A percentile compares a stretch with the other conserved stretches of the same genome.
Evolutionary conservation across 53 echinoderm and acorn worm genomes (phyloP).

Genomic region (Henricia sp.): DNA sequence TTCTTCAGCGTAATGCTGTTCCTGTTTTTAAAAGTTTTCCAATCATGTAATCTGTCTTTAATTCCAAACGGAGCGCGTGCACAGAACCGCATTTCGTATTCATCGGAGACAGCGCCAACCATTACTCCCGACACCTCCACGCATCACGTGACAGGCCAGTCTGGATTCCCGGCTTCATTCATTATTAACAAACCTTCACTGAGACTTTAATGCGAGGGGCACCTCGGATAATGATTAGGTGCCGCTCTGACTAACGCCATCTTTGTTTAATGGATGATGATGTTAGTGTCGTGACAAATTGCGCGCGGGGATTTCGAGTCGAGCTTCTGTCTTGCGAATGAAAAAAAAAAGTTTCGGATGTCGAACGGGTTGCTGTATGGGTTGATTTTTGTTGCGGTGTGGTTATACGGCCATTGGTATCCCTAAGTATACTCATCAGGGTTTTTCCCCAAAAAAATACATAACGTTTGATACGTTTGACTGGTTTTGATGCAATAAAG

Average conservation of each 20-base stretch:
- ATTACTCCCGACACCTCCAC: conserved; percentile 49
- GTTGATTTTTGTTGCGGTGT: too few relatives aligned
- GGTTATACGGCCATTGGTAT: too few relatives aligned
- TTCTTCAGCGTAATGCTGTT: too few relatives aligned
- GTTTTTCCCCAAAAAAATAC: too few relatives aligned
- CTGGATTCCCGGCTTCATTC: conserved; percentile 45
- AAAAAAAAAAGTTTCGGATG: too few relatives aligned
- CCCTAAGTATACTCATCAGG: too few relatives aligned
- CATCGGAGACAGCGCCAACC: conserved; percentile 10
- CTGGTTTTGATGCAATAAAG: too few relatives aligned
- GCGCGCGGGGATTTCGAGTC: conserved; percentile 5
- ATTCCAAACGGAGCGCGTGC: too few relatives aligned
- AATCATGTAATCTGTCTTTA: too few relatives aligned
- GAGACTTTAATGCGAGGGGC: conserved; percentile 21
- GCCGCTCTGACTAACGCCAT: conserved; percentile 43
- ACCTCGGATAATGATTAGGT: conserved; percentile 28
- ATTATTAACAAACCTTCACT: conserved; percentile 45
- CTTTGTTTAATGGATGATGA: conserved; percentile 50
- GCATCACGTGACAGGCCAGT: conserved; percentile 43
- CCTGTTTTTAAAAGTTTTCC: too few relatives aligned
- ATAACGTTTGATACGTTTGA: too few relatives aligned
- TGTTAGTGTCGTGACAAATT: conserved; percentile 38
- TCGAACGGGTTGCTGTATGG: too few relatives aligned
- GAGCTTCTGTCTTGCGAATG: conserved; percentile 16
- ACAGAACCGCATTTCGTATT: conserved; percentile 9